Evolutionary conservation across 2,888 invertebrate genomes (phyloP), one percentile per base, ranked within the genome.

Genomic region (Anticlea derivata): DNA sequence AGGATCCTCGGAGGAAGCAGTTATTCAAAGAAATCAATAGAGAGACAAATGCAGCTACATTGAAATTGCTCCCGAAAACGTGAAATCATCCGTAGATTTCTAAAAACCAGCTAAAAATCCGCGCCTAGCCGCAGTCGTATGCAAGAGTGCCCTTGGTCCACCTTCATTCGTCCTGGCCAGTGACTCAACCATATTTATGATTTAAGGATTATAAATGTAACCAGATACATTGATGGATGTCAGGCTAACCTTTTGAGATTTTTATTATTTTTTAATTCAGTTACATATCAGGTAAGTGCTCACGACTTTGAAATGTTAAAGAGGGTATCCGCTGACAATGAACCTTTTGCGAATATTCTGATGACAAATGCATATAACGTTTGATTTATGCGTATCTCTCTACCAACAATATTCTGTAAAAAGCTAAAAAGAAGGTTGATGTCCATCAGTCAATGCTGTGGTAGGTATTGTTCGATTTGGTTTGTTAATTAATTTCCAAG

Each of bases 151-250:
- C 48, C 38, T 44, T 30, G 34, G 20, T 59, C 67, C 70, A 77
- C 80, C 79, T 79, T 70, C 60, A 64, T 37, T 38, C 56, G 74
- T 65, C 4, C 76, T 75, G 72, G 58, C 45, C 44, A 37, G 34
- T 61, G 76, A 77, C 58, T 77, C 74, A 74, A 55, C 58, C 52
- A 56, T 62, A 68, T 68, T 68, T 61, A 63, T 53, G 61, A 58
- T 30, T 38, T 43, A 10, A 45, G 24, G 55, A 60, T 65, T 57
- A 65, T 60, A 53, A 48, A 52, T 50, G 44, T 61, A 64, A 53
- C 59, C 58, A 58, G 57, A 57, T 55, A 64, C 61, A 59, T 57
- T 61, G 61, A 64, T 63, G 64, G 58, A 61, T 63, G 57, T 60
- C 61, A 54, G 57, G 43, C 56, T 51, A 68, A 65, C 54, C 56